Evolutionary conservation across 92 coral and sea anemone species (phyloP).

Genomic region (Phenganax stokvisi): DNA sequence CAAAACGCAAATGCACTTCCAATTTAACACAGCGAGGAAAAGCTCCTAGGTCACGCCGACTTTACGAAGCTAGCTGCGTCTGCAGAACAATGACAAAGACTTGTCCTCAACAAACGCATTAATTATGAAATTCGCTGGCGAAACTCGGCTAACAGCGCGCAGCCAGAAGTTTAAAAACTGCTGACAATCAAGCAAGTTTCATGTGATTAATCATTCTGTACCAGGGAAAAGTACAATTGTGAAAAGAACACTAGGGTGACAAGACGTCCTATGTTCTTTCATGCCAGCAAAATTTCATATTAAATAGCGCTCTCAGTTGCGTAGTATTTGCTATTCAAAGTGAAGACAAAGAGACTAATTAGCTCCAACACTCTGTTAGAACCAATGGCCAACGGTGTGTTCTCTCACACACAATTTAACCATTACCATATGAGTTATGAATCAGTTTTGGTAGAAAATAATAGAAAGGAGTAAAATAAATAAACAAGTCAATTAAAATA

Average conservation of each 20-base stretch:
- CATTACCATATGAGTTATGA: too few species aligned
- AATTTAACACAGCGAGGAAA: too few species aligned
- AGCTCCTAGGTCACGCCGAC: background rate
- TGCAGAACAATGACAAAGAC: background rate
- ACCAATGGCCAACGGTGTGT: too few species aligned
- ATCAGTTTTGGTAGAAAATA: background rate
- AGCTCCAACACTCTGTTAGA: background rate
- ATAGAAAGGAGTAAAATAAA: background rate
- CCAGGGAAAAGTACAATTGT: background rate
- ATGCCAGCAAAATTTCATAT: background rate
- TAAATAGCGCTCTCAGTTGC: slow-evolving; percentile 1
- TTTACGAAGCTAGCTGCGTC: background rate
- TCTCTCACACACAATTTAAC: too few species aligned
- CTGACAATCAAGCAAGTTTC: background rate
- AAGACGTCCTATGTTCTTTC: background rate
- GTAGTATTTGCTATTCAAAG: background rate
- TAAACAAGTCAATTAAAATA: background rate
- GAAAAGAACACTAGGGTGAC: slow-evolving; percentile 1
- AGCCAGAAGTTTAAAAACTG: background rate
- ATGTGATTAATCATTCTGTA: background rate
- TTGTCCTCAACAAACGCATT: background rate
- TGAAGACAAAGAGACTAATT: slow-evolving; percentile 1
- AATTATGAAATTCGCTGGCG: background rate
- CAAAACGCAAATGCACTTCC: too few species aligned
- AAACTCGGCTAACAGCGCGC: background rate